phyloP scores from a whole-genome alignment of 1,140 invertebrate species.

The Pseudomyrmex cubaensis region DNA sequence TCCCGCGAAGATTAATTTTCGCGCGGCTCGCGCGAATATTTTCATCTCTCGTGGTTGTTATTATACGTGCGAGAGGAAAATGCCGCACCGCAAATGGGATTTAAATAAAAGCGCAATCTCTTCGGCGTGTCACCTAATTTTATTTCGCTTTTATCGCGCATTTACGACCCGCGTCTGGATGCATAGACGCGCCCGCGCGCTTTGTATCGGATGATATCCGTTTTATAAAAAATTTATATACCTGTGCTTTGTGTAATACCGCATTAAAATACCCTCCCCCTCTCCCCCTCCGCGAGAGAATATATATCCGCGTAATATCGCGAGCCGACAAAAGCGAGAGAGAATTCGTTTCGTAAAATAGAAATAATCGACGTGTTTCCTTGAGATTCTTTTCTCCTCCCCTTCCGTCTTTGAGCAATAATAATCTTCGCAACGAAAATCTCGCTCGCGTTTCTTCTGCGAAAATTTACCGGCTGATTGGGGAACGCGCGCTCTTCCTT shows the following conservation, averaged over 20 bases:
- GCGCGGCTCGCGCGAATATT: constrained; percentile 23
- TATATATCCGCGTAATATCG: neutral
- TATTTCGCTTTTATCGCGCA: constrained; percentile 38
- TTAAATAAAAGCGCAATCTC: constrained; percentile 59
- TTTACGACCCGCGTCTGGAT: neutral
- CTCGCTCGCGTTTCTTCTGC: neutral
- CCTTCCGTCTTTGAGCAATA: neutral
- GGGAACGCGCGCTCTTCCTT: constrained; percentile 55
- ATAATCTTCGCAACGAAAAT: constrained; percentile 31
- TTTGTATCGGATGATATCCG: too few species aligned
- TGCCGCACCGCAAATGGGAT: constrained; percentile 27
- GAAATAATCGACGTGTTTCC: constrained; percentile 6
- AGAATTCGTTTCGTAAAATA: constrained; percentile 3
- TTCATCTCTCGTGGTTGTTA: constrained; percentile 31
- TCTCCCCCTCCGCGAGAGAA: too few species aligned
- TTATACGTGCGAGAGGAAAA: constrained; percentile 37
- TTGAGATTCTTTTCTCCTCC: neutral
- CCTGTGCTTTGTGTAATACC: too few species aligned
- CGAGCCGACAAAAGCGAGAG: neutral
- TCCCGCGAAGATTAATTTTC: constrained; percentile 43
- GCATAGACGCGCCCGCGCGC: neutral
- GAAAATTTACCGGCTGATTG: constrained; percentile 36
- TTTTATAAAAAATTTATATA: too few species aligned
- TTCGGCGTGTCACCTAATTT: constrained; percentile 17
- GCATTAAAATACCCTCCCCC: too few species aligned